A percentile compares a stretch with the other conserved stretches of the same genome.
phyloP scores from a whole-genome alignment of 1,140 invertebrate species.

The Pristionchus pacificus region DNA sequence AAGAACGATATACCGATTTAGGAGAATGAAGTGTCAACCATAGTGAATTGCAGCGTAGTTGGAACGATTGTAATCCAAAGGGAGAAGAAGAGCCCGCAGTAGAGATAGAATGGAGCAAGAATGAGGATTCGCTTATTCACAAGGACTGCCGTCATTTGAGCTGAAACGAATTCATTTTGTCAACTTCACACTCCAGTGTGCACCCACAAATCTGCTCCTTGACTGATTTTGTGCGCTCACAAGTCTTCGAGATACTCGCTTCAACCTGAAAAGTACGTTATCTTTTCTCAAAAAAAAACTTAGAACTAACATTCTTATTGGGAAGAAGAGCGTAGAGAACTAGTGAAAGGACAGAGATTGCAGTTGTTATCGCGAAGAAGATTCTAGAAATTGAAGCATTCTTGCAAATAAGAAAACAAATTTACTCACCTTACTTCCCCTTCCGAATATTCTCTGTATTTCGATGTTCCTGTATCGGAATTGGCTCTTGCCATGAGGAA shows the following conservation, averaged over 20 bases:
- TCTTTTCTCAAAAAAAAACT: too few species aligned
- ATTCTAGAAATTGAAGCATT: neutral
- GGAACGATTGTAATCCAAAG: neutral
- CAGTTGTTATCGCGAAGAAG: neutral
- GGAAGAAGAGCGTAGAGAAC: neutral
- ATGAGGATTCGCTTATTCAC: neutral
- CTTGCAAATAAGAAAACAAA: too few species aligned
- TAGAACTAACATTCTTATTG: neutral
- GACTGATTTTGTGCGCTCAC: too few species aligned
- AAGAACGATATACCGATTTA: too few species aligned
- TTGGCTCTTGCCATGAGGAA: neutral
- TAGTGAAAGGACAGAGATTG: neutral
- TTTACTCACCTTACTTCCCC: neutral
- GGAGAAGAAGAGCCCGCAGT: neutral
- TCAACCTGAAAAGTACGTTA: too few species aligned
- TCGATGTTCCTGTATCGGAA: neutral
- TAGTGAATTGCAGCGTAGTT: neutral
- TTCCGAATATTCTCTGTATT: neutral
- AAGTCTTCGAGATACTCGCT: too few species aligned
- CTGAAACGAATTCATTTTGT: too few species aligned
- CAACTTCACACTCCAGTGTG: too few species aligned
- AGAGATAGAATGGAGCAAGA: neutral
- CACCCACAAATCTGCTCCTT: too few species aligned
- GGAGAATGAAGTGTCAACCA: too few species aligned
- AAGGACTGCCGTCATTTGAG: neutral